Conservation (phyloP, 2,113 vertebrate genomes). For the Aegithalos caudatus region DNA sequence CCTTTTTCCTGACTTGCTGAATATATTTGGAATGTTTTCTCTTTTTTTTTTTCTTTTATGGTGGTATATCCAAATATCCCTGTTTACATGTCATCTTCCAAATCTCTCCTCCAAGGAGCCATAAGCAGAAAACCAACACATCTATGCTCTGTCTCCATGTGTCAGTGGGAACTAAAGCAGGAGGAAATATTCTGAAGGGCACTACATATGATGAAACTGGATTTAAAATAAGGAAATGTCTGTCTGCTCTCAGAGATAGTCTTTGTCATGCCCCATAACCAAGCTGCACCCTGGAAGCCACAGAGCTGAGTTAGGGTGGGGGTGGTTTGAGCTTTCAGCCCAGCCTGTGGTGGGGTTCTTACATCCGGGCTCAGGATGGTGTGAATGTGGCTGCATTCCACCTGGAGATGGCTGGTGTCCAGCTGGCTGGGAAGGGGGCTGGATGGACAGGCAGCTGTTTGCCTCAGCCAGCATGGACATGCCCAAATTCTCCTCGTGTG, state of each 20-base stretch:
- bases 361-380: background rate
- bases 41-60: background rate
- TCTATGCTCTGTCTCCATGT: background rate
- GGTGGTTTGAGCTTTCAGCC: background rate
- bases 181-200: background rate
- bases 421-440: constrained; percentile 14
- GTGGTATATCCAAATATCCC: background rate
- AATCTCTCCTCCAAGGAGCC: background rate
- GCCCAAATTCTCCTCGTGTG: background rate
- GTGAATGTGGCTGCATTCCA: background rate
- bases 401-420: constrained; percentile 16
- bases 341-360: background rate
- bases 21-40: background rate
- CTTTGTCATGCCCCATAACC: background rate
- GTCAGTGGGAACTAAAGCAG: background rate
- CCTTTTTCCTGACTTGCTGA: background rate
- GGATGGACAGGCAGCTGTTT: constrained; percentile 2
- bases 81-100: background rate
- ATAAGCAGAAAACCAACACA: background rate
- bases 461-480: background rate
- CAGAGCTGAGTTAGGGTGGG: background rate
- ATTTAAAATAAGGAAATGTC: background rate
- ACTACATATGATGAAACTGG: background rate
- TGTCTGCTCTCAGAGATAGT: background rate
- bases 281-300: background rate